Evolutionary conservation across 2,888 invertebrate species (phyloP).

Genomic region (Andrena marginata): DNA sequence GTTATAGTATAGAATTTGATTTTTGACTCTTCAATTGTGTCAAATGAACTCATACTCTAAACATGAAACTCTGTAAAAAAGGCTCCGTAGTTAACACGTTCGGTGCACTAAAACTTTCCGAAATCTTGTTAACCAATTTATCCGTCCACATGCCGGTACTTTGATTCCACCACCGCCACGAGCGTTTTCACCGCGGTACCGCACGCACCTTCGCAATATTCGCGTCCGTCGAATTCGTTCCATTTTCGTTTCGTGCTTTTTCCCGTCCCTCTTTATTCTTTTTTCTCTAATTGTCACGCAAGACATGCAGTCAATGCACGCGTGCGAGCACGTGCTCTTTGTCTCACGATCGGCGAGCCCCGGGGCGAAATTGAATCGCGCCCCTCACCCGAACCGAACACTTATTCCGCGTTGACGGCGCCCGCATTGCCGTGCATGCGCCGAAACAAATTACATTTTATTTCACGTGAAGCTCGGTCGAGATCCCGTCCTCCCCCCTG

Average conservation of each 20-base stretch:
- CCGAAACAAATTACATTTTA: conserved; percentile 54
- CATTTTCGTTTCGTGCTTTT: not conserved
- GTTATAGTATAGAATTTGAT: no score
- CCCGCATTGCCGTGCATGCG: conserved; percentile 26
- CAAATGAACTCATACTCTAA: no score
- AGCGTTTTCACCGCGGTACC: conserved; percentile 24
- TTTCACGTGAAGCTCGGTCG: conserved; percentile 21
- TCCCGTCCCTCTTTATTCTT: not conserved
- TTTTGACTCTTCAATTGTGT: no score
- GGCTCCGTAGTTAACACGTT: no score
- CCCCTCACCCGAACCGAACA: conserved; percentile 14
- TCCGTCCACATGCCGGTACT: not conserved
- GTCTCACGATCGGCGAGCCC: conserved; percentile 38
- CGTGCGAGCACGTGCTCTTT: conserved; percentile 37
- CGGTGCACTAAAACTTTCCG: not conserved
- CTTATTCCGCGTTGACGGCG: conserved; percentile 23
- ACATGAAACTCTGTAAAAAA: no score
- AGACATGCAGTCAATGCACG: conserved; percentile 35
- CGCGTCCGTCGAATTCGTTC: conserved; percentile 5
- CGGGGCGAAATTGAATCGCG: conserved; percentile 56
- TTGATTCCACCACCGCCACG: conserved; percentile 18
- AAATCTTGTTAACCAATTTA: not conserved
- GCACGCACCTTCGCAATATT: conserved; percentile 29
- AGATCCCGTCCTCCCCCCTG: not conserved
- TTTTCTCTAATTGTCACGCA: conserved; percentile 61